These are phyloP conservation scores for Neodontobutis hainanensis DNA, from an alignment of 2,113 vertebrate species.

Conservation along the genomic window DNA sequence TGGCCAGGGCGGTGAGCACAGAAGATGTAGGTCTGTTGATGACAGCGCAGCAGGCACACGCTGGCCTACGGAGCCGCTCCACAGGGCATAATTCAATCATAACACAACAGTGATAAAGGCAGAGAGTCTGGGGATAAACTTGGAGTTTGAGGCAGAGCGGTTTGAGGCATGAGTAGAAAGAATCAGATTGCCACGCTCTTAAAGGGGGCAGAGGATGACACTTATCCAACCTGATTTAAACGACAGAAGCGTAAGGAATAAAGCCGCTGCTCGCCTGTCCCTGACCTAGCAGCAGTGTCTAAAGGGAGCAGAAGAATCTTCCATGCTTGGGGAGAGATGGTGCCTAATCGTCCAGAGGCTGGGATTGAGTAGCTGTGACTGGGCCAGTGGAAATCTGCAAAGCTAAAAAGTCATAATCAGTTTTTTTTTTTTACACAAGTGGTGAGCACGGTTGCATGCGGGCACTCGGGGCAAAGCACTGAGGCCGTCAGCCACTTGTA, in stretches of 20 bases:
- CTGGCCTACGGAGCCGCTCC: conserved; percentile 48
- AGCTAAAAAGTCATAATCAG: conserved; percentile 69
- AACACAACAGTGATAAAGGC: conserved; percentile 57
- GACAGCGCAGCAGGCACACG: conserved; percentile 52
- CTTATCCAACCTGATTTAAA: conserved; percentile 74
- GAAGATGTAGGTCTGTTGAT: conserved; percentile 47
- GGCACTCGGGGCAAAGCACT: conserved; percentile 39
- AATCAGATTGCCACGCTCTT: conserved; percentile 68
- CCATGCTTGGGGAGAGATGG: conserved; percentile 74
- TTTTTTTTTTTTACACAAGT: conserved; percentile 32
- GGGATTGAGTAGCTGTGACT: conserved; percentile 67
- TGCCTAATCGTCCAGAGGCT: conserved; percentile 67
- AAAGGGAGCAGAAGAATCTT: conserved; percentile 55
- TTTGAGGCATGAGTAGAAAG: conserved; percentile 56
- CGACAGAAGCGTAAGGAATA: conserved; percentile 78
- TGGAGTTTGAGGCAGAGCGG: conserved; percentile 39
- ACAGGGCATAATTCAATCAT: conserved; percentile 74
- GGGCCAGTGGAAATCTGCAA: conserved; percentile 53
- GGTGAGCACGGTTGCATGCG: background rate
- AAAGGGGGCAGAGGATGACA: conserved; percentile 65
- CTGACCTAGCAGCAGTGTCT: conserved; percentile 58
- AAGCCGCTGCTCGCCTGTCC: conserved; percentile 58
- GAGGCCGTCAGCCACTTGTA: conserved; percentile 56
- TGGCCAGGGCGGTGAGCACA: conserved; percentile 9
- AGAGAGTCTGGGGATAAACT: conserved; percentile 44